Base-by-base conservation (phyloP, 1,140 invertebrate species). In the Lineus longissimus region DNA sequence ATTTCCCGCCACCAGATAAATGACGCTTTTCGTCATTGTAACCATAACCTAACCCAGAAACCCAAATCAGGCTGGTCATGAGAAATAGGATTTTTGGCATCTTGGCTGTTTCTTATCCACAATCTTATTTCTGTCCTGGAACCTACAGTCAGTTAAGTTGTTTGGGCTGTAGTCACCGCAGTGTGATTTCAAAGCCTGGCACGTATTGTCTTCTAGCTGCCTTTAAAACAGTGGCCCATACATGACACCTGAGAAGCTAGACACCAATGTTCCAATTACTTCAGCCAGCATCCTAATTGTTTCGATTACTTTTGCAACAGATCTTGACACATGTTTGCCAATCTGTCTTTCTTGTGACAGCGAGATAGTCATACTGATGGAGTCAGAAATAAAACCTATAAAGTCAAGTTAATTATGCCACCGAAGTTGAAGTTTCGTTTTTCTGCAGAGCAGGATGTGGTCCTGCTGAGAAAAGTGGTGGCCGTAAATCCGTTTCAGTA, bases 241-340 rank as follows among this genome's bases (percentile, higher is more conserved):
- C 27, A 22, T 27, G 17, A 57, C 30, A 7, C 55, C 55, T 29
- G 55, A 25, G 27, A 57, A 57, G n/a, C 23, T 29, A 11, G 30
- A 57, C 7, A 57, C 30, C 55, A 57, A 19, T 27, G n/a, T 29
- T 27, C 55, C 55, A 29, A 57, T 57, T 7, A 57, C 55, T 33
- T 31, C 30, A 29, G 55, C 55, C 30, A 57, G 11, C 23, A 11
- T n/a, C 27, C 55, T 57, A 22, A 57, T 57, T 4, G 15, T 57
- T 6, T n/a, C 11, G 15, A 22, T 25, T 57, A 11, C 27, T n/a
- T 57, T 7, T 31, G 17, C 15, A 57, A 11, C n/a, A 51, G 47
- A 7, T 51, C 19, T 51, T n/a, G 47, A n/a, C 47, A 51, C 9
- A 27, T 23, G n/a, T 23, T 23, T 4, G n/a, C 25, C n/a, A 51